A percentile compares a stretch with the other conserved stretches of the same genome.
phyloP scores from a whole-genome alignment of 2,888 invertebrate genomes.

The Epistrophe grossulariae region DNA sequence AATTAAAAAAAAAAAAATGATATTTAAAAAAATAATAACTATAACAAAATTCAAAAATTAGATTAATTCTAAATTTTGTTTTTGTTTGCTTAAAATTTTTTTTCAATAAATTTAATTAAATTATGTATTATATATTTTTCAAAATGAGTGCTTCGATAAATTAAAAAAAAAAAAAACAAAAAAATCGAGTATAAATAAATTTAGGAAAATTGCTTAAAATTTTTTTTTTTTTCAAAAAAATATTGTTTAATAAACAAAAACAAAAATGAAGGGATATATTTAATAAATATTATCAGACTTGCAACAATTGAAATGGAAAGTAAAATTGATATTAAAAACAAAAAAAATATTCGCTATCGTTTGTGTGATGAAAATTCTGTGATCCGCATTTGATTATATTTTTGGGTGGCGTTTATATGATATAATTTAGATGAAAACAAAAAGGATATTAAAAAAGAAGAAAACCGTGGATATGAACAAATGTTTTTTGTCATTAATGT shows the following conservation, averaged over 20 bases:
- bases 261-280: slow-evolving; percentile 23
- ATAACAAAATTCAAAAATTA: slow-evolving; percentile 64
- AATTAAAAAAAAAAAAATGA: slow-evolving; percentile 18
- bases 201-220: slow-evolving; percentile 54
- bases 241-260: slow-evolving; percentile 48
- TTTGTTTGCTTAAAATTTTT: slow-evolving; percentile 74
- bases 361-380: slow-evolving; percentile 84
- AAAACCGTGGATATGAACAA: slow-evolving; percentile 4
- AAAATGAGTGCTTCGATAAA: slow-evolving; percentile 69
- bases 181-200: slow-evolving; percentile 28
- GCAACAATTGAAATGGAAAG: slow-evolving; percentile 31
- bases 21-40: background rate
- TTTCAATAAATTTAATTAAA: slow-evolving; percentile 77
- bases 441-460: slow-evolving; percentile 24
- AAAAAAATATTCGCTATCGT: slow-evolving; percentile 79
- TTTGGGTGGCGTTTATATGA: slow-evolving; percentile 78
- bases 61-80: slow-evolving; percentile 71
- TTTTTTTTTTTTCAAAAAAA: slow-evolving; percentile 35
- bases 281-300: slow-evolving; percentile 28
- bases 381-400: slow-evolving; percentile 80
- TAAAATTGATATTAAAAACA: slow-evolving; percentile 26
- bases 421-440: slow-evolving; percentile 76
- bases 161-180: slow-evolving; percentile 1
- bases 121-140: slow-evolving; percentile 41
- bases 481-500: background rate